Conservation (phyloP, 30 jellyfish, hydroid and myxozoan genomes). For the Aurelia sp. region DNA sequence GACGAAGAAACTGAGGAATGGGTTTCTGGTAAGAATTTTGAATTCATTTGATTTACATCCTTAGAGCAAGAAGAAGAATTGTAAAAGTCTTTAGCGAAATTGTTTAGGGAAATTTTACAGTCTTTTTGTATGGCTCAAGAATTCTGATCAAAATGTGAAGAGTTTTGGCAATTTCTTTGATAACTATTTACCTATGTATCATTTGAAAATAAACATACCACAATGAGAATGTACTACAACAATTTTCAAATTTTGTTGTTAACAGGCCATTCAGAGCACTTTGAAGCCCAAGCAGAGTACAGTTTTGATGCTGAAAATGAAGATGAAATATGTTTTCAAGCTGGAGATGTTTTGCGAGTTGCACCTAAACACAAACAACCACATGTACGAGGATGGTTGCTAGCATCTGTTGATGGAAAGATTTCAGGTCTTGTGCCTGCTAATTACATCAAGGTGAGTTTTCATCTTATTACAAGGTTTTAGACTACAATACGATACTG, state of each 20-base stretch:
- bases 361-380: constrained; percentile 95
- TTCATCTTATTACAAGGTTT: no score
- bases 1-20: constrained; percentile 60
- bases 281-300: constrained; percentile 68
- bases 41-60: no score
- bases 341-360: constrained; percentile 73
- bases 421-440: constrained; percentile 90
- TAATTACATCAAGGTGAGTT: constrained; percentile 72
- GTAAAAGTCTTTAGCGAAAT: no score
- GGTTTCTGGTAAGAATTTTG: constrained; percentile 66
- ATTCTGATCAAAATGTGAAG: no score
- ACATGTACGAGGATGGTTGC: constrained; percentile 85
- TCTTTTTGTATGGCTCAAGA: no score
- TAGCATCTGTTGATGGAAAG: constrained; percentile 86
- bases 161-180: no score
- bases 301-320: constrained; percentile 76
- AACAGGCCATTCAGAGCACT: constrained; percentile 82
- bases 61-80: no score
- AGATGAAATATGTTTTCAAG: constrained; percentile 75
- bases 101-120: no score
- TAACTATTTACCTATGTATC: no score
- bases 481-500: no score
- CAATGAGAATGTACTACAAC: no score
- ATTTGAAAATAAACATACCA: no score
- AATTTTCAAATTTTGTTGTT: not conserved